Evolutionary conservation across 1,140 invertebrate species (phyloP).

Genomic region (Zaprionus tsacasi): DNA sequence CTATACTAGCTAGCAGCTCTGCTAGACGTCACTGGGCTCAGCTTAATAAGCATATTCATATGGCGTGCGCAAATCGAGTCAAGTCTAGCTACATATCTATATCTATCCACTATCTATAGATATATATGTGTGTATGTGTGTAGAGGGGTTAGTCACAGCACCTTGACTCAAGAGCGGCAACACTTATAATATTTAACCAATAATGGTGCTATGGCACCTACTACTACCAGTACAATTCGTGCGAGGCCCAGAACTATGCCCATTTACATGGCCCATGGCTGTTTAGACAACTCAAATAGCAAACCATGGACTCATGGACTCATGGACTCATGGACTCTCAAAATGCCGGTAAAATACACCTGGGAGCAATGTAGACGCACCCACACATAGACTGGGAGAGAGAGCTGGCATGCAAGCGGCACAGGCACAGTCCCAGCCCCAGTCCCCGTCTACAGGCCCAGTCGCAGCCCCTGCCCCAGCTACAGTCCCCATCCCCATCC

Average conservation of each 20-base stretch:
- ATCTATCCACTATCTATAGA: background rate
- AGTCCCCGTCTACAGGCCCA: slow-evolving; percentile 7
- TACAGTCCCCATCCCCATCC: too few relatives aligned
- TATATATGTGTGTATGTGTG: background rate
- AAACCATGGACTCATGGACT: slow-evolving; percentile 16
- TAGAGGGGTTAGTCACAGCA: background rate
- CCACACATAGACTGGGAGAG: slow-evolving; percentile 4
- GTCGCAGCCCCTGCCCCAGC: too few relatives aligned
- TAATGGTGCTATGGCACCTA: slow-evolving; percentile 14
- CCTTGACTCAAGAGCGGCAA: slow-evolving; percentile 3
- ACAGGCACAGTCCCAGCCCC: slow-evolving; percentile 41
- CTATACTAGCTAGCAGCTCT: background rate
- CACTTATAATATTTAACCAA: slow-evolving; percentile 27
- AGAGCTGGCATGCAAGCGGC: slow-evolving; percentile 18
- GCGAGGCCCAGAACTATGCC: slow-evolving; percentile 9
- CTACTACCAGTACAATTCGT: background rate
- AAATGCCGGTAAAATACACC: slow-evolving; percentile 22
- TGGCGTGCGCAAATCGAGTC: background rate
- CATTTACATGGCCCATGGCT: slow-evolving; percentile 30
- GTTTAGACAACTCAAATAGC: slow-evolving; percentile 42
- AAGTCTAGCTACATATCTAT: background rate
- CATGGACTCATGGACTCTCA: slow-evolving; percentile 16
- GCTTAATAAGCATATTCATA: background rate
- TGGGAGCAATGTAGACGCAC: slow-evolving; percentile 24
- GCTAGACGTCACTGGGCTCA: background rate